These are phyloP conservation scores for Troides oblongomaculatus DNA, from an alignment of 2,888 invertebrate species.

Conservation along the genomic window DNA sequence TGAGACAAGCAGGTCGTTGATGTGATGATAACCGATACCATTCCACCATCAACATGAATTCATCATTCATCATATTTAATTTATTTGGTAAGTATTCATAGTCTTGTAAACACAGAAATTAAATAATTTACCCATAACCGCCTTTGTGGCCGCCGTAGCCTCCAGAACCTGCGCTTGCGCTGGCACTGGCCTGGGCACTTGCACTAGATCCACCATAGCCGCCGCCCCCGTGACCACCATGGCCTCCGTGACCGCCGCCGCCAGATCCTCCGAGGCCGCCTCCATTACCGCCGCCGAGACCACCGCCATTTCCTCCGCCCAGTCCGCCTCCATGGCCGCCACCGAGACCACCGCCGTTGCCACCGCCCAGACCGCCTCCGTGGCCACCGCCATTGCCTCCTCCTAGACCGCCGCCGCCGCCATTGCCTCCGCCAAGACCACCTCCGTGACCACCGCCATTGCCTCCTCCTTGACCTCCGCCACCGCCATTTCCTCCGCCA, in stretches of 20 bases:
- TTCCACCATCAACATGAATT: no score
- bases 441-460: slow-evolving; percentile 35
- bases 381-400: slow-evolving; percentile 31
- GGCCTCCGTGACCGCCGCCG: slow-evolving; percentile 36
- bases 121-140: slow-evolving; percentile 30
- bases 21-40: no score
- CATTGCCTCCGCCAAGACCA: slow-evolving; percentile 32
- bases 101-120: no score
- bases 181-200: slow-evolving; percentile 36
- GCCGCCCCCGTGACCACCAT: slow-evolving; percentile 34
- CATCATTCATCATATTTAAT: no score
- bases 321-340: slow-evolving; percentile 35
- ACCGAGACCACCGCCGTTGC: slow-evolving; percentile 34
- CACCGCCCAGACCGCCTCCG: slow-evolving; percentile 27
- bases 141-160: slow-evolving; percentile 30
- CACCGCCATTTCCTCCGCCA: slow-evolving; percentile 37
- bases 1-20: no score
- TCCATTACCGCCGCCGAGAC: slow-evolving; percentile 30
- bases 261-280: slow-evolving; percentile 32
- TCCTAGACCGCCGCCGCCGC: slow-evolving; percentile 30
- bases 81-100: no score
- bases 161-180: slow-evolving; percentile 27
- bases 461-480: slow-evolving; percentile 40
- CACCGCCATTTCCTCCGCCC: slow-evolving; percentile 31
- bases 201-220: slow-evolving; percentile 29